Percentiles rank a stretch among this genome's conserved stretches.
Conservation (phyloP, 2,888 invertebrate species). For the Cataglyphis albicans region DNA sequence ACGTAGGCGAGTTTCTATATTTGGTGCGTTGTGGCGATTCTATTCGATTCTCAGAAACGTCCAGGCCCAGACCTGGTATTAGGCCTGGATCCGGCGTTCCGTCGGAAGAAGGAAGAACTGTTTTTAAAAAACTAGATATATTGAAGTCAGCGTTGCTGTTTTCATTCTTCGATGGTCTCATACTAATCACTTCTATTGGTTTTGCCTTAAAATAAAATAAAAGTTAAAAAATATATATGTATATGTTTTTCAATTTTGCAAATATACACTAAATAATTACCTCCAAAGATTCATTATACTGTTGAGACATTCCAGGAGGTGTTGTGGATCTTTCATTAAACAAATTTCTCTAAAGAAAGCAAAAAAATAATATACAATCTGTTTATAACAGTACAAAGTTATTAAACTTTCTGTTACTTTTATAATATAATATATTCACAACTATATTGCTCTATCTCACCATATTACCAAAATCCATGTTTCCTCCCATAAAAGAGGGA, state of each 20-base stretch:
- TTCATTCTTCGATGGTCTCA: conserved; percentile 85
- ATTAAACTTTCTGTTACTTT: neutral
- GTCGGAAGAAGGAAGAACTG: conserved; percentile 86
- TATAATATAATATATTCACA: neutral
- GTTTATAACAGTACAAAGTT: neutral
- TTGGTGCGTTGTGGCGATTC: conserved; percentile 78
- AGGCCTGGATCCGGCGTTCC: conserved; percentile 76
- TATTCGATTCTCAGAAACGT: conserved; percentile 76
- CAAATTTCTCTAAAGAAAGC: conserved; percentile 82
- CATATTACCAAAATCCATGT: conserved; percentile 88
- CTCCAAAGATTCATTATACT: conserved; percentile 83
- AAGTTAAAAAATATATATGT: neutral
- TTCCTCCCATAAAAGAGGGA: conserved; percentile 89
- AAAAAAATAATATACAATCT: neutral
- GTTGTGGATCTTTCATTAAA: conserved; percentile 82
- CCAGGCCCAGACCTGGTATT: conserved; percentile 84
- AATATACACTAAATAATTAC: conserved; percentile 68
- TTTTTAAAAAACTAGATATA: conserved; percentile 88
- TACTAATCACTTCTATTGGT: conserved; percentile 88
- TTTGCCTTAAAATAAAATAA: conserved; percentile 83
- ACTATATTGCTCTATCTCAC: conserved; percentile 73
- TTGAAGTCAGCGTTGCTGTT: conserved; percentile 86
- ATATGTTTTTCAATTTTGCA: neutral
- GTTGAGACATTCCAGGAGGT: conserved; percentile 79
- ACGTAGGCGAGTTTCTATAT: conserved; percentile 87